Percentiles rank a stretch among this genome's conserved stretches.
These are phyloP conservation scores for Drosophila paramelanica DNA, from an alignment of 2,888 invertebrate species.

Conservation along the genomic window DNA sequence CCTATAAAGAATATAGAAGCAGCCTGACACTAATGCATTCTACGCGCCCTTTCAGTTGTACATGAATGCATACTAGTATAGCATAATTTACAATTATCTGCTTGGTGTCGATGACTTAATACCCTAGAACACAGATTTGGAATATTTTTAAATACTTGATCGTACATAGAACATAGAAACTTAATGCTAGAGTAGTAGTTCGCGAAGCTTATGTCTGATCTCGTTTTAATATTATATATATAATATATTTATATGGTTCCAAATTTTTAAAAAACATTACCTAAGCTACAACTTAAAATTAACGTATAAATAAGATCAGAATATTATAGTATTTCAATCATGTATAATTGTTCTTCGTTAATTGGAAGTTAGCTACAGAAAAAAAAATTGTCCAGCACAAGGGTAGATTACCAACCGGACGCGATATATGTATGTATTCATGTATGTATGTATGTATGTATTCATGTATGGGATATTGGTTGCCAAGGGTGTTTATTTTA, in stretches of 20 bases:
- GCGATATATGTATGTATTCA: neutral
- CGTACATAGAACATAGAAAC: too few relatives aligned
- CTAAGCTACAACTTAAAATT: too few relatives aligned
- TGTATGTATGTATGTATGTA: neutral
- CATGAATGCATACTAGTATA: neutral
- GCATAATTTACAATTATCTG: neutral
- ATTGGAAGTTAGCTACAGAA: neutral
- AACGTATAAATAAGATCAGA: neutral
- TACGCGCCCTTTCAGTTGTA: conserved; percentile 8
- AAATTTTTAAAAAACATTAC: too few relatives aligned
- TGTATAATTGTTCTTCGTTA: neutral
- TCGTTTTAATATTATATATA: too few relatives aligned
- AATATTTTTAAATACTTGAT: neutral
- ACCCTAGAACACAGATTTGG: neutral
- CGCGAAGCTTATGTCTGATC: too few relatives aligned
- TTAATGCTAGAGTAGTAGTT: too few relatives aligned
- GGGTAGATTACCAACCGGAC: conserved; percentile 29
- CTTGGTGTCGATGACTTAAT: neutral
- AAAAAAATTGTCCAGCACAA: conserved; percentile 21
- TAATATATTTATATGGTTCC: too few relatives aligned
- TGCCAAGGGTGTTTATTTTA: conserved; percentile 73
- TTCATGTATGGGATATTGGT: conserved; percentile 58
- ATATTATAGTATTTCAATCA: neutral
- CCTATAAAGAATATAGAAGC: conserved; percentile 6
- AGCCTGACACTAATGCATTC: conserved; percentile 33